Percentiles rank a stretch among this genome's conserved stretches.
Evolutionary conservation across 2,113 vertebrate species (phyloP).

Genomic region (Tringa solitaria): DNA sequence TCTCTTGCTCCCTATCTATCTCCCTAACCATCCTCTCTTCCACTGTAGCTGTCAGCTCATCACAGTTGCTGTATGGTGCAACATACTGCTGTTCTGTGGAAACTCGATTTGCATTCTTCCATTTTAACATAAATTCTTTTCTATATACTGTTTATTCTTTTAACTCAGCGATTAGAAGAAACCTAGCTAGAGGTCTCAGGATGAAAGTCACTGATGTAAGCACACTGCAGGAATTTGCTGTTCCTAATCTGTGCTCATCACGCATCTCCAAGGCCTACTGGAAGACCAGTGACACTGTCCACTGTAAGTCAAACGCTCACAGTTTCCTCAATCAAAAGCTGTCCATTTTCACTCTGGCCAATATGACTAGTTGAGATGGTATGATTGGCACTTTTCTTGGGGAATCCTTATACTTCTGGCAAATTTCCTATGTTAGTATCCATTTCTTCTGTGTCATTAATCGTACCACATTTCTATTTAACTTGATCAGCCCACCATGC

Average conservation of each 20-base stretch:
- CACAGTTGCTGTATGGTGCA: neutral
- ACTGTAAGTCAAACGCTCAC: neutral
- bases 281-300: neutral
- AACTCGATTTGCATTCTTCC: neutral
- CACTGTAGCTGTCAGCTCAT: neutral
- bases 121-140: neutral
- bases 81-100: neutral
- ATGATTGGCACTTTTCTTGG: neutral
- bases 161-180: neutral
- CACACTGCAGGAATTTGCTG: neutral
- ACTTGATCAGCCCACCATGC: neutral
- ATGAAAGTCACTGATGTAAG: neutral
- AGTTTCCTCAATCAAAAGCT: neutral
- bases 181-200: neutral
- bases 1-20: neutral
- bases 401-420: neutral
- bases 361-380: neutral
- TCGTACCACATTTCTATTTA: neutral
- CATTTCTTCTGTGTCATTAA: neutral
- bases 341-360: neutral
- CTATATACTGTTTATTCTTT: neutral
- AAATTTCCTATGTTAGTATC: neutral
- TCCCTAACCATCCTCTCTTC: neutral
- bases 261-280: rapidly evolving
- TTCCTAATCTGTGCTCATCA: neutral